These are phyloP conservation scores for Willowsia nigromaculata DNA, from an alignment of 2,888 invertebrate genomes.

Conservation along the genomic window DNA sequence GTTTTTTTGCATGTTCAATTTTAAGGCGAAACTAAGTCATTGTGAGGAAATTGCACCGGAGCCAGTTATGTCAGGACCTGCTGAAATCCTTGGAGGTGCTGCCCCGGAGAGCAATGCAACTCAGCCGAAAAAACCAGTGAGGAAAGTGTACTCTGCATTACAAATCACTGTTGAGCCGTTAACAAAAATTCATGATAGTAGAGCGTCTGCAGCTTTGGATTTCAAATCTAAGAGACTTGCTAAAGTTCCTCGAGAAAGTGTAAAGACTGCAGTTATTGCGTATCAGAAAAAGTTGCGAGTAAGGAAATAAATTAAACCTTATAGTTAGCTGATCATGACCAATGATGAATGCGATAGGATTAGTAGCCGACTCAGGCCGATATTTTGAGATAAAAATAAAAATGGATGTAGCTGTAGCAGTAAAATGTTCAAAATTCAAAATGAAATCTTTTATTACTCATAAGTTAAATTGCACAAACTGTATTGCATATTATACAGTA, in stretches of 20 bases:
- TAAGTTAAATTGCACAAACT: too few species aligned
- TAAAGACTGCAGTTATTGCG: constrained; percentile 59
- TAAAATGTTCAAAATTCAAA: too few species aligned
- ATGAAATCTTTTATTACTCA: too few species aligned
- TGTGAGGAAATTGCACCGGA: background rate
- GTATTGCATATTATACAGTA: too few species aligned
- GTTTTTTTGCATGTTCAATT: background rate
- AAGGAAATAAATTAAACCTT: constrained; percentile 34
- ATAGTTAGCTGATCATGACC: too few species aligned
- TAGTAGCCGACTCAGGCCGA: too few species aligned
- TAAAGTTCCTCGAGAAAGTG: constrained; percentile 73
- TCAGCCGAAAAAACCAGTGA: background rate
- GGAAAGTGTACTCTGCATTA: constrained; percentile 63
- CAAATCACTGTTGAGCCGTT: constrained; percentile 74
- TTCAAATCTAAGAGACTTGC: constrained; percentile 73
- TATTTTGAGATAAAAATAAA: too few species aligned
- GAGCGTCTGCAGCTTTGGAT: constrained; percentile 68
- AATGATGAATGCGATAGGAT: background rate
- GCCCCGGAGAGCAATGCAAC: background rate
- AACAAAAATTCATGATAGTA: constrained; percentile 54
- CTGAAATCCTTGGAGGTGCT: background rate
- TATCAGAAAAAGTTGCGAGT: constrained; percentile 74
- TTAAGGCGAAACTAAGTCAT: background rate
- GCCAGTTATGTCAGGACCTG: background rate
- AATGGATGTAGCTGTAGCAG: too few species aligned